Evolutionary conservation across 2,113 vertebrate genomes (phyloP), one percentile per base, ranked within the genome.

Genomic region (Puma concolor): DNA sequence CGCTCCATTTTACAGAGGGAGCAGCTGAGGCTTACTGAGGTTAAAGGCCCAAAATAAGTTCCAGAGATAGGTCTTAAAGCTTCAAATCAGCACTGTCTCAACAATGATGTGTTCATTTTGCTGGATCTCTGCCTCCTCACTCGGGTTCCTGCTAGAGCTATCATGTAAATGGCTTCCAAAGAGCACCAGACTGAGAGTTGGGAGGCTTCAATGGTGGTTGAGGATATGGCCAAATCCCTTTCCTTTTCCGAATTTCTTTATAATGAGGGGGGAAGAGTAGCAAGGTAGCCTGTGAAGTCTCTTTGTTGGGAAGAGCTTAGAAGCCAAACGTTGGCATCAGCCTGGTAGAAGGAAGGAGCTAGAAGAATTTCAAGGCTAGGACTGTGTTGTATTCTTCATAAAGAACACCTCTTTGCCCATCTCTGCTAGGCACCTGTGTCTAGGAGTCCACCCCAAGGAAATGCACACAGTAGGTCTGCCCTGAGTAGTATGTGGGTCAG

Each of bases 11-110:
- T 77, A 66, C 69, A 95, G 89, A 96, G 41, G 36, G 38, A 91
- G 52, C 48, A 77, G n/a, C 67, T 69, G 52, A 86, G 76, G 74
- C 54, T 90, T 72, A 14, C 50, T 74, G 64, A 88, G 44, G 52
- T 76, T 93, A 33, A 94, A 93, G 81, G 88, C 82, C 72, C 76
- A 72, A 74, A 87, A 44, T 72, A 77, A 60, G 83, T 87, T 88
- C 29, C 44, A 71, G 64, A 91, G 71, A 29, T 41, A 57, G 80
- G 60, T 88, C 87, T 93, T 67, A 27, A 74, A 19, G 29, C 57
- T 96, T 95, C 77, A 2, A 38, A 27, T 79, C 54, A n/a, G 67
- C 54, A 36, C 82, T 72, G 63, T 57, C 52, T 41, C 38, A 52
- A 69, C 60, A 80, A 19, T 5, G 74, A 71, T 92, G 31, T 92